Evolutionary conservation across 2,113 vertebrate genomes (phyloP).

Genomic region (Nothocercus nigrocapillus): DNA sequence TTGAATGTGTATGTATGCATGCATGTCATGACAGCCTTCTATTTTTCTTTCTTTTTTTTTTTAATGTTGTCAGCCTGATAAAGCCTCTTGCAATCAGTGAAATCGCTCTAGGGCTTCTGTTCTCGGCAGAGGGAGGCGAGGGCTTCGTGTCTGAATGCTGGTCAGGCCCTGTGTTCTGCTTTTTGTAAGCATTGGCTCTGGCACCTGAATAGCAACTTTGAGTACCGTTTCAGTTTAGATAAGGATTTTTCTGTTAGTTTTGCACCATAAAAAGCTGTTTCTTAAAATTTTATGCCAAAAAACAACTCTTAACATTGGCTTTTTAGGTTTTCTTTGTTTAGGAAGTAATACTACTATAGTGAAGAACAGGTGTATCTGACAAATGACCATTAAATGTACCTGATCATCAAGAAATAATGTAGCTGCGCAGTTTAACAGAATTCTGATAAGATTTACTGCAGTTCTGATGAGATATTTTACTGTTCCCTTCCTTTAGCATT

Average conservation of each 20-base stretch:
- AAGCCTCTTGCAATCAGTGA: neutral
- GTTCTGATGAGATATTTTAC: neutral
- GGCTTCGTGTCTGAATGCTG: rapidly evolving
- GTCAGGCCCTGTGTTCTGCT: neutral
- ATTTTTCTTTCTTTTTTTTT: neutral
- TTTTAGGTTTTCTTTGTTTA: neutral
- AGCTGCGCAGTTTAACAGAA: rapidly evolving
- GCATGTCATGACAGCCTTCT: too few species aligned
- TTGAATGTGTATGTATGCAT: neutral
- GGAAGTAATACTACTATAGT: neutral
- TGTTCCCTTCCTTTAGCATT: neutral
- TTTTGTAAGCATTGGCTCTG: neutral
- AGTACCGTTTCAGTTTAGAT: neutral
- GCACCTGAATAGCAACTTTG: neutral
- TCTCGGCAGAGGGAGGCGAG: neutral
- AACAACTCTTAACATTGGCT: neutral
- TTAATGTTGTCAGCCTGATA: neutral
- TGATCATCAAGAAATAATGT: neutral
- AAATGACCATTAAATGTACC: neutral
- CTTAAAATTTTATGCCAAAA: rapidly evolving
- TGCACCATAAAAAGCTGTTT: neutral
- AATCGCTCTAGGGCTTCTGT: too few species aligned
- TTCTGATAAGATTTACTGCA: neutral
- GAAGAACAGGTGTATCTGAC: neutral
- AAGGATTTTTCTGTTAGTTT: neutral